Base-by-base conservation (phyloP, 2,113 vertebrate species). In the Ammodytes marinus region DNA sequence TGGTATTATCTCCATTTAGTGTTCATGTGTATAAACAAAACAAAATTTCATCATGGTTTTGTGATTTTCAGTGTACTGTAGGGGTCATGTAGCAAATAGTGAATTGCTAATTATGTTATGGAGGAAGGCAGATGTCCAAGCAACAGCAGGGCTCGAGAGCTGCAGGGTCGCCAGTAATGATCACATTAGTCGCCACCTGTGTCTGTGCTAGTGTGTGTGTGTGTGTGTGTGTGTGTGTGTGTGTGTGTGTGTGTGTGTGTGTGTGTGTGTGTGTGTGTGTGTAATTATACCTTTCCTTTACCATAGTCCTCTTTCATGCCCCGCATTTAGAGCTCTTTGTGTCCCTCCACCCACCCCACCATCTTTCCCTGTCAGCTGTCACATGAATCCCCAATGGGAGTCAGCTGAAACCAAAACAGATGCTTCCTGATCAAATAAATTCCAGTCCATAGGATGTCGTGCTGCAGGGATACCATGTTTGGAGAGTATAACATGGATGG, bases 371-470 rank as follows among this genome's bases (percentile, higher is more conserved):
- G n/a, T 69, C 69, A 80, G 69, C 39, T 72, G 35, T 69, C 75
- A 49, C 54, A 69, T 74, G 10, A 40, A 37, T 69, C 37, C 42
- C 77, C n/a, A 35, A 15, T 66, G 76, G 78, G 68, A 84, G 76
- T 46, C 60, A 77, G 73, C 43, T 64, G 50, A 87, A 46, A 83
- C 83, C 67, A 55, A 77, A 73, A 66, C 60, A 84, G 27, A 80
- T 65, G 53, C 59, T 70, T 79, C 43, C 52, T 71, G 35, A 71
- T 79, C 54, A 60, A 71, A 82, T 68, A 11, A 74, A 63, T 13
- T 45, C 8, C 19, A 53, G 14, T 53, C 4, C 73, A 42, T 61
- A 57, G 12, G 19, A 68, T 42, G 8, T 15, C 17, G 40, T 40
- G 50, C 59, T 69, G 74, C 40, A 42, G 27, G 5, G 15, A 64